A percentile compares a stretch with the other conserved stretches of the same genome.
These are phyloP conservation scores for Varecia variegata DNA, from an alignment of 2,797 vertebrate genomes.

Conservation along the genomic window DNA sequence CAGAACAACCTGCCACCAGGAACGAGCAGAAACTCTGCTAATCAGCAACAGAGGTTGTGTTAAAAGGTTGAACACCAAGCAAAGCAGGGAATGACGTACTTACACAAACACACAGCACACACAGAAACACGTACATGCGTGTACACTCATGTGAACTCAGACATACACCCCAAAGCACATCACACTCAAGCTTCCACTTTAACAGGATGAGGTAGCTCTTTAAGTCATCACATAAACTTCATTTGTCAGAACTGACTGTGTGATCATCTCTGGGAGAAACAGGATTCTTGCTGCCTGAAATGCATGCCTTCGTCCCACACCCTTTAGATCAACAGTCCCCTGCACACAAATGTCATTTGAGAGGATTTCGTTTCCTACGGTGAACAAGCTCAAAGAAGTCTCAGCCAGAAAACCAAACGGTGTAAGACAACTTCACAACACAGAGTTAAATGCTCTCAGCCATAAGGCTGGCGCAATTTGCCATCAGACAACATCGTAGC, in stretches of 20 bases:
- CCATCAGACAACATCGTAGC: not conserved
- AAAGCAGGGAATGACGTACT: not conserved
- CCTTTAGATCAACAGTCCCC: not conserved
- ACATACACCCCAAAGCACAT: rapidly evolving
- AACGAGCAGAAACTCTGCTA: not conserved
- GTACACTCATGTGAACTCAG: rapidly evolving
- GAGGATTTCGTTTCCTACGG: not conserved
- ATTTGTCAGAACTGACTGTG: not conserved
- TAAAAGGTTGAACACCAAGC: not conserved
- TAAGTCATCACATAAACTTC: not conserved
- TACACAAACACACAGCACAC: not conserved
- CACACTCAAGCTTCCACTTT: not conserved
- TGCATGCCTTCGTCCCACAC: not conserved
- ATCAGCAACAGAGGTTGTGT: not conserved
- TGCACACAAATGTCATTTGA: not conserved
- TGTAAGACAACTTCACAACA: not conserved
- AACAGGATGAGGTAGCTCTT: not conserved
- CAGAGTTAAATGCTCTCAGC: not conserved
- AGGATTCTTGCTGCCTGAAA: not conserved
- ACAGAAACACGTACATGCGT: rapidly evolving
- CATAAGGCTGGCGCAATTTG: not conserved
- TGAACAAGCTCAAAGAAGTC: not conserved
- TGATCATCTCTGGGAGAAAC: not conserved
- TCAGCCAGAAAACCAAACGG: not conserved
- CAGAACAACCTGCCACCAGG: too few species aligned